Percentiles rank a stretch among this genome's conserved stretches.
phyloP scores from a whole-genome alignment of 2,888 invertebrate species.

The Opisthograptis luteolata region DNA sequence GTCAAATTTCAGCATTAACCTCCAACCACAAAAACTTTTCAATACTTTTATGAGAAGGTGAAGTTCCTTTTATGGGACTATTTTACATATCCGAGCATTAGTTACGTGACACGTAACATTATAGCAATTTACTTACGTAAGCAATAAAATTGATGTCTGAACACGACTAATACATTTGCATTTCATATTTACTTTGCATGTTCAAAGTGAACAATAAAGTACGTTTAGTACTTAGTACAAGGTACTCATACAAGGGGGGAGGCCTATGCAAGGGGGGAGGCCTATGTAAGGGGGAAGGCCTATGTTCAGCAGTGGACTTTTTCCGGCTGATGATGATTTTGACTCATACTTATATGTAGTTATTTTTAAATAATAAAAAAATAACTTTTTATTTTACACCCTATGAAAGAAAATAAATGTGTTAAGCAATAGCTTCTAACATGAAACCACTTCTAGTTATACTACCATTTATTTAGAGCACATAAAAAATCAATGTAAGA shows the following conservation, averaged over 20 bases:
- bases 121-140: constrained; percentile 32
- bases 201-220: constrained; percentile 7
- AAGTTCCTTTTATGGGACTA: constrained; percentile 28
- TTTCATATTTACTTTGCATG: constrained; percentile 27
- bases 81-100: constrained; percentile 24
- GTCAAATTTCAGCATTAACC: too few relatives aligned
- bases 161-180: constrained; percentile 30
- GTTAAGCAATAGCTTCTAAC: too few relatives aligned
- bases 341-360: too few relatives aligned
- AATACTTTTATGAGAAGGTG: constrained; percentile 24
- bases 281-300: too few relatives aligned
- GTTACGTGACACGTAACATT: constrained; percentile 31
- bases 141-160: constrained; percentile 32
- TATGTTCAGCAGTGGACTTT: too few relatives aligned
- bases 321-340: too few relatives aligned
- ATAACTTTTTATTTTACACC: too few relatives aligned
- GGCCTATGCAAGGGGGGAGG: too few relatives aligned
- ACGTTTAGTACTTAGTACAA: constrained; percentile 17
- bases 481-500: constrained; percentile 1
- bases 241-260: too few relatives aligned
- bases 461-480: constrained; percentile 21
- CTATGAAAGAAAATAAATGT: too few relatives aligned
- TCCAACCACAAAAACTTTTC: constrained; percentile 5
- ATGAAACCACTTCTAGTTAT: constrained; percentile 5
- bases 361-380: too few relatives aligned